Conservation (phyloP, 2,888 invertebrate species). For the Ophioninae sp. region DNA sequence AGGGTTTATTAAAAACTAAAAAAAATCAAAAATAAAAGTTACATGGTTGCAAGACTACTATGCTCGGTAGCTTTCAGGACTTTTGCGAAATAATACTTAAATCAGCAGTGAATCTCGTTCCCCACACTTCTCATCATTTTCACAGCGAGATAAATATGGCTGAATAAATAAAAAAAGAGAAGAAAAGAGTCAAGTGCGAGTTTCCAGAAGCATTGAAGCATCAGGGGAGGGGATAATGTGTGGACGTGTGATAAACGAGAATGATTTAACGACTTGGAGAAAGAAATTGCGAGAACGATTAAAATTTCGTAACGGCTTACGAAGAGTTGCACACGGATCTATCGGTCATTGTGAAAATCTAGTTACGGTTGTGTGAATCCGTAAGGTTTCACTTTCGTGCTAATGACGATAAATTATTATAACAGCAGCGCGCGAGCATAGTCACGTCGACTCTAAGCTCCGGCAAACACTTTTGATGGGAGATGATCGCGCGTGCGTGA, state of each 20-base stretch:
- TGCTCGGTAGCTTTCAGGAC: constrained; percentile 27
- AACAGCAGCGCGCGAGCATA: constrained; percentile 63
- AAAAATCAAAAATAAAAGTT: too few species aligned
- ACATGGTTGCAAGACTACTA: too few species aligned
- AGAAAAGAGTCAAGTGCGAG: constrained; percentile 6
- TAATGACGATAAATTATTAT: constrained; percentile 71
- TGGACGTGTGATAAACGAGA: neutral
- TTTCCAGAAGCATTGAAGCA: neutral
- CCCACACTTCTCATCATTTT: constrained; percentile 26
- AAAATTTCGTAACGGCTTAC: constrained; percentile 62
- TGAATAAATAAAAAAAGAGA: constrained; percentile 16
- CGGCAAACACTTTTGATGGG: constrained; percentile 28
- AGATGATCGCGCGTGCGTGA: constrained; percentile 38
- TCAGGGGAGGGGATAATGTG: neutral
- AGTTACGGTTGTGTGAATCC: constrained; percentile 70
- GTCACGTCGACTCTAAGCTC: constrained; percentile 24
- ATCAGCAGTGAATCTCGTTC: constrained; percentile 55
- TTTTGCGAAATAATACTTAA: constrained; percentile 57
- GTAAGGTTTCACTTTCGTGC: constrained; percentile 74
- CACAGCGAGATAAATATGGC: constrained; percentile 11
- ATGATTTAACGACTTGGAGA: constrained; percentile 4
- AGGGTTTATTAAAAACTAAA: too few species aligned
- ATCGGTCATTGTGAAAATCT: constrained; percentile 69
- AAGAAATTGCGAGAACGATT: constrained; percentile 47
- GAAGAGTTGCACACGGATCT: constrained; percentile 47